Base-by-base conservation (phyloP, 2,797 vertebrate species). In the Crypturellus tataupa region DNA sequence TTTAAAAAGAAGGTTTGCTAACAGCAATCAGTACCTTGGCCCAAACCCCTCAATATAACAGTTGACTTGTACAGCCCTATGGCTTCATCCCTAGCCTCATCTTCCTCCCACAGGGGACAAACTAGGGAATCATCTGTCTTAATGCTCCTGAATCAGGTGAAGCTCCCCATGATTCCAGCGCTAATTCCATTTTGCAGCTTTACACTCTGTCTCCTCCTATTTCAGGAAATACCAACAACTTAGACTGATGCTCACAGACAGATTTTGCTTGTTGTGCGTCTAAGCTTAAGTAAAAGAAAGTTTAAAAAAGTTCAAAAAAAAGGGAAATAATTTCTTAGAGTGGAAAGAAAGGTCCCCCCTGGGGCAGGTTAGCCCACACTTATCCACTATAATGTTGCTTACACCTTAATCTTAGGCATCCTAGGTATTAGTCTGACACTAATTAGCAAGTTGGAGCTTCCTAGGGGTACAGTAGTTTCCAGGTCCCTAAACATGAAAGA, bases 401-500 rank as follows among this genome's bases (percentile, higher is more conserved):
- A 90, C 83, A 88, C 91, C 95, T 94, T 97, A 95, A 95, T 93
- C 87, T 94, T 79, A 73, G 70, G 83, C 91, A 93, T 96, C 92
- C 93, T 92, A 25, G 49, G 24, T 12, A 51, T 51, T 51, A 83
- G 93, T 91, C 78, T 94, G 91, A 96, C 85, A 85, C 89, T 96
- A 96, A 96, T 95, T 96, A 96, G 89, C 80, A 96, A 78, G 87
- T 94, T 96, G 84, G 75, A 93, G 80, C 78, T 84, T 96, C 94
- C 95, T 96, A 44, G 2, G 79, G 78, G 93, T 87, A 86, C 91
- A 81, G 91, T 77, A 93, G 88, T 70, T 90, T 88, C 85, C 55
- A 71, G 1, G 0, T 65, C 88, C 91, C 91, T 86, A 85, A 96
- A 94, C 91, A 94, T 91, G 89, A 96, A 95, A 96, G 91, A 91